Conservation (phyloP, 2,113 vertebrate genomes). For the Eulacestoma nigropectus region DNA sequence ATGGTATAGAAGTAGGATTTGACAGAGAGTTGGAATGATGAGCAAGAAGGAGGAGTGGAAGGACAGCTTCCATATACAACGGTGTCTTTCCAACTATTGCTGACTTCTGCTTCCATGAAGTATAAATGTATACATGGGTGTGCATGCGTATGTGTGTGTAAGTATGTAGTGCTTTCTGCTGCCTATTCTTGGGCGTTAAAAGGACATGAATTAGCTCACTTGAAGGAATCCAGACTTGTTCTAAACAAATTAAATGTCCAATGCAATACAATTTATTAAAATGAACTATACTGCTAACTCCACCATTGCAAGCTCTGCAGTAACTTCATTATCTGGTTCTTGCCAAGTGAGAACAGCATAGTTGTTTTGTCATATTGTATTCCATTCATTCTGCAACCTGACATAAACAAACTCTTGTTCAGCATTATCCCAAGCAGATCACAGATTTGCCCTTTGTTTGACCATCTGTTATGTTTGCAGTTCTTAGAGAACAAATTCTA, state of each 20-base stretch:
- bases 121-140: rapidly evolving
- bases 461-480: constrained; percentile 14
- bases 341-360: background rate
- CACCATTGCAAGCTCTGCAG: background rate
- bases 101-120: background rate
- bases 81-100: background rate
- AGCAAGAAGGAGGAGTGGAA: background rate
- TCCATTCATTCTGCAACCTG: background rate
- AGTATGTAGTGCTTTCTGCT: background rate
- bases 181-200: background rate
- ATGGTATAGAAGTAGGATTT: background rate
- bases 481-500: constrained; percentile 37
- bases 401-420: constrained; percentile 12
- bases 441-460: constrained; percentile 17
- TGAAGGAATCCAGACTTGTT: background rate
- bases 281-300: background rate
- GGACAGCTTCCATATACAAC: background rate
- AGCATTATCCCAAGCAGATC: background rate
- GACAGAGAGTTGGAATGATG: background rate
- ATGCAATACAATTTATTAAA: background rate
- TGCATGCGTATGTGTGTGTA: background rate
- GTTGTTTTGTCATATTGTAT: background rate
- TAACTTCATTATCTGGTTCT: background rate
- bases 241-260: background rate
- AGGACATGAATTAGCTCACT: background rate